Evolutionary conservation across 2,888 invertebrate species (phyloP).

Genomic region (Agapostemon virescens): DNA sequence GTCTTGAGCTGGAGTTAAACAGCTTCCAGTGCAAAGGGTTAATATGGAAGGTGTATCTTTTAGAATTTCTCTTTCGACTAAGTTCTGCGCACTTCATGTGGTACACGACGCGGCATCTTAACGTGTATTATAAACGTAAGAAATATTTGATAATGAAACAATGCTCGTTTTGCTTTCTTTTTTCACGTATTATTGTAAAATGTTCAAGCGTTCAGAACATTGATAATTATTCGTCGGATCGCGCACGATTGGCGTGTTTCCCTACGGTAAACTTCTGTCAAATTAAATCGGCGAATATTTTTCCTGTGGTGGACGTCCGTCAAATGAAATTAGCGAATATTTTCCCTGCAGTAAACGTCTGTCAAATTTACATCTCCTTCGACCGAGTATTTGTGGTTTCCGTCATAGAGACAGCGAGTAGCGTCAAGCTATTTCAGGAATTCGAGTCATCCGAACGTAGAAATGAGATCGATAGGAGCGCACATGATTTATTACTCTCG

Average conservation of each 20-base stretch:
- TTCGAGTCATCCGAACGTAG: slow-evolving; percentile 37
- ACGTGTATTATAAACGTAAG: background rate
- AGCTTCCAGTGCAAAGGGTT: no score
- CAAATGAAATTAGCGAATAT: slow-evolving; percentile 16
- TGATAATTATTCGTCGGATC: background rate
- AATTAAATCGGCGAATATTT: slow-evolving; percentile 22
- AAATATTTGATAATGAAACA: background rate
- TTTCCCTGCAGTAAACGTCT: background rate
- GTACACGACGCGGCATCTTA: no score
- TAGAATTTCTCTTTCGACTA: no score
- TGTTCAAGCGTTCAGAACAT: background rate
- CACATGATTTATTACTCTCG: slow-evolving; percentile 28
- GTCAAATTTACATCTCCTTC: slow-evolving; percentile 3
- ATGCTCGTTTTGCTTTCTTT: background rate
- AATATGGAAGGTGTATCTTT: no score
- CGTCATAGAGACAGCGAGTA: slow-evolving; percentile 15
- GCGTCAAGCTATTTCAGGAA: slow-evolving; percentile 32
- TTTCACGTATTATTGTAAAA: background rate
- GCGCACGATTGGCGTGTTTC: background rate
- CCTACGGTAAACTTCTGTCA: background rate
- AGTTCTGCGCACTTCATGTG: no score
- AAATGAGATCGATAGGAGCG: slow-evolving; percentile 2
- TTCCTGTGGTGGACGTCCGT: background rate
- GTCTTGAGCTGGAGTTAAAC: no score
- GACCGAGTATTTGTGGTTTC: slow-evolving; percentile 23